Base-by-base conservation (phyloP, 1,140 invertebrate genomes). In the Megathymus violae region DNA sequence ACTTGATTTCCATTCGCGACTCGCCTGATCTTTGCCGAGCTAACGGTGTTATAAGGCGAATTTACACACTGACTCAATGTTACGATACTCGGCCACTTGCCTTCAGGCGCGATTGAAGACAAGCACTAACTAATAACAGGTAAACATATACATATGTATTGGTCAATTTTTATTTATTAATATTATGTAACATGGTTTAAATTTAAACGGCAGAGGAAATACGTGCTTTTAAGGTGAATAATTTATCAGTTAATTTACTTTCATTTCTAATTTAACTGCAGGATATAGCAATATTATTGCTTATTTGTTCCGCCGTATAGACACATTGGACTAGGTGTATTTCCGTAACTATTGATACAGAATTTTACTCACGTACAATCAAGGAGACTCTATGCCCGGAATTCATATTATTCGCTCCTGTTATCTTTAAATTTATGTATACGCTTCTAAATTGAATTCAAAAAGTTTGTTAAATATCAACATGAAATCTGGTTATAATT, bases 1-100 rank as follows among this genome's bases (percentile, higher is more conserved):
- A 62, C 64, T 74, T 73, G 77, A 62, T 85, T 88, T 81, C 73
- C 67, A 76, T 80, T 78, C 71, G 65, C 40, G 62, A 46, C 60
- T 64, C 61, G 52, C 41, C 56, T 62, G 78, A 82, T 82, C 70
- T 85, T 70, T 46, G 62, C 48, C 59, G 50, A 43, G n/a, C 43
- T 59, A 59, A 59, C 54, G 54, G 54, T 59, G 15, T 44, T 58
- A n/a, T n/a, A 58, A 19, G 41, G 27, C 41, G 27, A 46, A 58
- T 14, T 31, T 58, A 56, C 16, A 52, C 19, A 44, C 13, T 46
- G 7, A 22, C 36, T 25, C 19, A 22, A 54, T 7, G 14, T 43
- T 56, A 43, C 38, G 22, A 27, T 48, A 15, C 25, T 34, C 9
- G 36, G n/a, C n/a, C n/a, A n/a, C n/a, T n/a, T n/a, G n/a, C n/a